Base-by-base conservation (phyloP, 2,113 vertebrate genomes). In the Microtus oregoni region DNA sequence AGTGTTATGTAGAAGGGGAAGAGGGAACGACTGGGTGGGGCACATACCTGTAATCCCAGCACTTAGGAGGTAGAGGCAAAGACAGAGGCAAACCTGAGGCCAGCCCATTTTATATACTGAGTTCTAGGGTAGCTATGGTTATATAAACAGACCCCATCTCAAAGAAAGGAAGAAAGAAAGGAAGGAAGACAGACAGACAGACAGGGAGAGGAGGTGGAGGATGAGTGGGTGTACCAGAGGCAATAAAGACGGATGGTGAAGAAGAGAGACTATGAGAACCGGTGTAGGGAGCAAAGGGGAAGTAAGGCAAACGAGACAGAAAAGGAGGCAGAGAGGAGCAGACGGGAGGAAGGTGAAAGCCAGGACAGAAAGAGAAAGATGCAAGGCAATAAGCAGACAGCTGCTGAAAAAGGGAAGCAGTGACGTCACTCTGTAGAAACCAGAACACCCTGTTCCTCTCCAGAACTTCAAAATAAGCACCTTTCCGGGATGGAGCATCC, bases 361-460 rank as follows among this genome's bases (percentile, higher is more conserved):
- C 41, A 52, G 92, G 67, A 67, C 12, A 76, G 86, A 86, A 89
- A 78, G 65, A 87, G 6, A 75, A 91, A 86, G 61, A 41, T 32
- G 79, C 79, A 85, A 95, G 73, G 92, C 52, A 68, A 61, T 50
- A 41, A 92, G 68, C 77, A 91, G 86, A 79, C 86, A 86, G 86
- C n/a, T 91, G 88, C 81, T 77, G 86, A 67, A 91, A 94, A 35
- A 82, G 89, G 77, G 75, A 92, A 96, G 89, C 81, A 50, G 85
- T 95, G 97, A 95, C 5, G 38, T 55, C 89, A 85, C 82, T 55
- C 78, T 86, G 92, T 7, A 87, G 86, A 89, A 94, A 83, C 81
- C 89, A 86, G 95, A 94, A 97, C 97, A 67, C 89, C 50, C 95
- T 96, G 97, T 97, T 96, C 97, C 90, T 94, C 86, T 92, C 55